Evolutionary conservation across 2,113 vertebrate species (phyloP).

Genomic region (Zosterops lateralis): DNA sequence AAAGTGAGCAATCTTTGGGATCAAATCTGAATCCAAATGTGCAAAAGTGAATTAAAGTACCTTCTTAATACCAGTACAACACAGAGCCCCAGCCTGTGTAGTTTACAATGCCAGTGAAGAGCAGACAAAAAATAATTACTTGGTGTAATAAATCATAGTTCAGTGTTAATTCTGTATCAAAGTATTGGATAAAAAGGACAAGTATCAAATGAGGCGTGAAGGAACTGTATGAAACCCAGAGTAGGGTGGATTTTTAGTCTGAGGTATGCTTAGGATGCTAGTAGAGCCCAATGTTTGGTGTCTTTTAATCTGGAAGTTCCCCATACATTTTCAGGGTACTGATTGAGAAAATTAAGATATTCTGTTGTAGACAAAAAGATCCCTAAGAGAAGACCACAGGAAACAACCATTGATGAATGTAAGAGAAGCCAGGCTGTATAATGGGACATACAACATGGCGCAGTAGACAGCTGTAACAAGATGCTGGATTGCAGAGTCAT

Average conservation of each 20-base stretch:
- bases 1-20: background rate
- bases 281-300: background rate
- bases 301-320: background rate
- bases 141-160: background rate
- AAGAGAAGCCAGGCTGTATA: background rate
- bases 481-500: background rate
- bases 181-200: background rate
- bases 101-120: background rate
- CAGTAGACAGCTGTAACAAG: background rate
- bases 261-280: background rate
- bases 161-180: background rate
- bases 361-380: background rate
- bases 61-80: background rate
- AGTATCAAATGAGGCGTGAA: background rate
- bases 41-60: background rate
- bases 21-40: background rate
- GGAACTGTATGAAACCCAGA: background rate
- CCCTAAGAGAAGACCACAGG: background rate
- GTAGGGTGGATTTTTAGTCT: background rate
- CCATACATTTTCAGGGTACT: background rate
- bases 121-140: background rate
- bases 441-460: background rate
- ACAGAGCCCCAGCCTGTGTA: background rate
- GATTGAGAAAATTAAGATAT: background rate
- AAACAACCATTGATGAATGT: background rate